Evolutionary conservation across 2,888 invertebrate species (phyloP).

Genomic region (Callinectes sapidus): DNA sequence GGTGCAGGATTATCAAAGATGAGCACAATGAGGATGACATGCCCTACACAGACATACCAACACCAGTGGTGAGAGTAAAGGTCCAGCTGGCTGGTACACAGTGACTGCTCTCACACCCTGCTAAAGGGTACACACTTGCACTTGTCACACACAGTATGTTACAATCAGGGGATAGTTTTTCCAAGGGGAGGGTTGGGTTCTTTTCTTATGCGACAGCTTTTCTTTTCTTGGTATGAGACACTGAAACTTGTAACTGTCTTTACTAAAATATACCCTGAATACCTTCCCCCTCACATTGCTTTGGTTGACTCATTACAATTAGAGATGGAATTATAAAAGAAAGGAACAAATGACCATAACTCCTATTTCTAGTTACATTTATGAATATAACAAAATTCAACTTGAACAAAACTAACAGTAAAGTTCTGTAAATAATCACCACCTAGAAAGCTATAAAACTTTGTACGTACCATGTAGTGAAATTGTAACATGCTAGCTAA

Average conservation of each 20-base stretch:
- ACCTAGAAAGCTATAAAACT: slow-evolving; percentile 40
- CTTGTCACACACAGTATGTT: neutral
- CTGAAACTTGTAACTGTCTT: neutral
- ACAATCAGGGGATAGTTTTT: neutral
- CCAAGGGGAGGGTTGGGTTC: neutral
- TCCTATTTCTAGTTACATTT: slow-evolving; percentile 40
- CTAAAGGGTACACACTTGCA: neutral
- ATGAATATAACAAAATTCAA: slow-evolving; percentile 37
- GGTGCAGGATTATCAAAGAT: neutral
- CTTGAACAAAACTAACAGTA: slow-evolving; percentile 40
- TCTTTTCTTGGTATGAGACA: slow-evolving; percentile 32
- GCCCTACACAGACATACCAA: neutral
- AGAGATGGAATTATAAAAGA: slow-evolving; percentile 47
- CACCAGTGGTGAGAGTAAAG: neutral
- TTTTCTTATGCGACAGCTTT: slow-evolving; percentile 50
- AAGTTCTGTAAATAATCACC: slow-evolving; percentile 48
- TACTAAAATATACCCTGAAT: slow-evolving; percentile 27
- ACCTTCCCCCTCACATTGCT: slow-evolving; percentile 32
- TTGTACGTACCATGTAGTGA: slow-evolving; percentile 56
- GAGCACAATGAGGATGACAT: neutral
- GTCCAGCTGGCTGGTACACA: neutral
- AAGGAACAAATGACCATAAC: slow-evolving; percentile 38
- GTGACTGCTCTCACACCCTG: neutral
- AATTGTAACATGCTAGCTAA: slow-evolving; percentile 36
- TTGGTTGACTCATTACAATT: slow-evolving; percentile 26